Evolutionary conservation across 2,888 invertebrate genomes (phyloP).

Genomic region (Hirtodrosophila confusa): DNA sequence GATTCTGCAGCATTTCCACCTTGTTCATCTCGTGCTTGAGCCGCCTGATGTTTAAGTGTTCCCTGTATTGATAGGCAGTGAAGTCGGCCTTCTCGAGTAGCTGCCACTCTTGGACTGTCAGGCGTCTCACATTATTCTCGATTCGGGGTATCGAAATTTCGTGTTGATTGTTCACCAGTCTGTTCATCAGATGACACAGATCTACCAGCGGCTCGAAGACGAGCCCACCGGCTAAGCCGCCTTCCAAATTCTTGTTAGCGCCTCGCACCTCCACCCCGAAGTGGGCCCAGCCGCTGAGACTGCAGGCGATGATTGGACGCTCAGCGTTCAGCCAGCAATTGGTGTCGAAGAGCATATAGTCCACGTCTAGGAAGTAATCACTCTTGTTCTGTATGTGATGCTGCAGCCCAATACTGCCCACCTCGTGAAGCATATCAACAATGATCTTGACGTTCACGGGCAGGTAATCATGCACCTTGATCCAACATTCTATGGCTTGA

Average conservation of each 20-base stretch:
- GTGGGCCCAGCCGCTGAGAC: slow-evolving; percentile 46
- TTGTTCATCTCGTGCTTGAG: slow-evolving; percentile 33
- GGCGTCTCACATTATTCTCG: slow-evolving; percentile 1
- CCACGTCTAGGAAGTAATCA: slow-evolving; percentile 50
- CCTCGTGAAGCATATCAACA: slow-evolving; percentile 48
- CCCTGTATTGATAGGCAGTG: slow-evolving; percentile 36
- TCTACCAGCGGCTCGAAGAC: slow-evolving; percentile 60
- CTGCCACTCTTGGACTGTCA: slow-evolving; percentile 29
- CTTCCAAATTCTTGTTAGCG: slow-evolving; percentile 44
- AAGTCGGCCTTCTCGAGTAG: slow-evolving; percentile 45
- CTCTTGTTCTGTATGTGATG: not conserved
- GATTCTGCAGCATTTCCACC: slow-evolving; percentile 33
- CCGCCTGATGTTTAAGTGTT: slow-evolving; percentile 36
- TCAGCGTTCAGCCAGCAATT: slow-evolving; percentile 46
- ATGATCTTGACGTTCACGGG: slow-evolving; percentile 56
- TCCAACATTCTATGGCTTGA: slow-evolving; percentile 51
- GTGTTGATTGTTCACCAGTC: slow-evolving; percentile 23
- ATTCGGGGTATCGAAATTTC: slow-evolving; percentile 25
- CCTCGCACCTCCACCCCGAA: slow-evolving; percentile 45
- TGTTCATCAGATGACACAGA: slow-evolving; percentile 54
- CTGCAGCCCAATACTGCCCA: slow-evolving; percentile 47
- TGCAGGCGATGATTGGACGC: slow-evolving; percentile 42
- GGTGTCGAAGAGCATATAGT: slow-evolving; percentile 37
- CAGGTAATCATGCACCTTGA: slow-evolving; percentile 31
- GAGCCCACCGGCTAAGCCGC: slow-evolving; percentile 45